phyloP scores from a whole-genome alignment of 2,113 vertebrate species.

The Solea senegalensis region DNA sequence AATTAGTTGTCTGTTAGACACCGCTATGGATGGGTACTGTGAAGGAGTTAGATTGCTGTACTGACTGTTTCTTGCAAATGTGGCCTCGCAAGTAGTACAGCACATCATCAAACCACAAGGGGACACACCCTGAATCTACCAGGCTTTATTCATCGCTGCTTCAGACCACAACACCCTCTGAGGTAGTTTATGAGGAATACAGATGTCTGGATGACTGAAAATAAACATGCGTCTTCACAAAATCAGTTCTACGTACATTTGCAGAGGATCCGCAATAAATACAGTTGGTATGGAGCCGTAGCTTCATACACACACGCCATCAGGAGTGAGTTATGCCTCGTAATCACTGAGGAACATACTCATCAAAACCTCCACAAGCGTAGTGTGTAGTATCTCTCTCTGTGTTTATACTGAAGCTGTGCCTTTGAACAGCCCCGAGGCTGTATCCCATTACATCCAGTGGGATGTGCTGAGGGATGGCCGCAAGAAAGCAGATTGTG shows the following conservation, averaged over 20 bases:
- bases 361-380: conserved; percentile 52
- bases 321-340: neutral
- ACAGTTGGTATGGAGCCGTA: neutral
- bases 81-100: conserved; percentile 18
- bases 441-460: conserved; percentile 66
- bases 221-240: conserved; percentile 59
- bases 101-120: conserved; percentile 52
- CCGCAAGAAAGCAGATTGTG: conserved; percentile 35
- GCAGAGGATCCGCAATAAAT: conserved; percentile 33
- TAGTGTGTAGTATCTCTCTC: conserved; percentile 7
- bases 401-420: conserved; percentile 50
- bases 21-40: conserved; percentile 1
- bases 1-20: conserved; percentile 25
- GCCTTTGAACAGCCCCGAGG: conserved; percentile 52
- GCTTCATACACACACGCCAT: neutral
- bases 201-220: conserved; percentile 63
- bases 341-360: conserved; percentile 29
- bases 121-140: conserved; percentile 58
- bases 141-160: conserved; percentile 47
- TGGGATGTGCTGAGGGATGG: conserved; percentile 47
- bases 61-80: conserved; percentile 8
- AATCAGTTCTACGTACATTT: conserved; percentile 40
- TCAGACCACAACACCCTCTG: conserved; percentile 67
- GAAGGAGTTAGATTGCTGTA: conserved; percentile 19
- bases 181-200: conserved; percentile 66